These are phyloP conservation scores for Papilio polytes DNA, from an alignment of 1,140 invertebrate species.

Conservation along the genomic window DNA sequence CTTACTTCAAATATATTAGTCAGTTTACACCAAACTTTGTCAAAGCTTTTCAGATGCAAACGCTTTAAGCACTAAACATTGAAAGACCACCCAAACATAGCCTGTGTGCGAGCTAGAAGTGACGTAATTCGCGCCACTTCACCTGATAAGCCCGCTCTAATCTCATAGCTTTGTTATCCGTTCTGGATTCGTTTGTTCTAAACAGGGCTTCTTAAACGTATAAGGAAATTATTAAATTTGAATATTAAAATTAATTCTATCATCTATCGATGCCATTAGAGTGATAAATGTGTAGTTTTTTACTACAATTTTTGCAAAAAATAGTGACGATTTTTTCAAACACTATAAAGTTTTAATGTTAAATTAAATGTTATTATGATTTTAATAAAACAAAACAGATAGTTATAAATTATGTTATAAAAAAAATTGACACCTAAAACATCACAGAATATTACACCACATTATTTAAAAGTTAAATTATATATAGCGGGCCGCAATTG, in stretches of 20 bases:
- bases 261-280: background rate
- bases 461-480: too few species aligned
- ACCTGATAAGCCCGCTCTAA: slow-evolving; percentile 36
- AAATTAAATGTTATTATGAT: background rate
- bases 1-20: background rate
- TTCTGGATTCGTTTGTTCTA: slow-evolving; percentile 28
- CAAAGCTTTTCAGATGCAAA: background rate
- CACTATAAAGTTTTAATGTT: background rate
- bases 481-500: slow-evolving; percentile 8
- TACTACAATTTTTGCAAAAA: too few species aligned
- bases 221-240: background rate
- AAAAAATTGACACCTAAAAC: too few species aligned
- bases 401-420: background rate
- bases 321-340: too few species aligned
- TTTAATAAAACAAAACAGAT: background rate
- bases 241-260: background rate
- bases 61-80: slow-evolving; percentile 13
- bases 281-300: too few species aligned
- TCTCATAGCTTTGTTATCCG: slow-evolving; percentile 34
- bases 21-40: background rate
- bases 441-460: too few species aligned
- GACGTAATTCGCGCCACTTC: slow-evolving; percentile 36
- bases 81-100: slow-evolving; percentile 34
- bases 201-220: slow-evolving; percentile 4
- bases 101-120: slow-evolving; percentile 10